Evolutionary conservation across 2,888 invertebrate species (phyloP).

Genomic region (Tetranychus piercei): DNA sequence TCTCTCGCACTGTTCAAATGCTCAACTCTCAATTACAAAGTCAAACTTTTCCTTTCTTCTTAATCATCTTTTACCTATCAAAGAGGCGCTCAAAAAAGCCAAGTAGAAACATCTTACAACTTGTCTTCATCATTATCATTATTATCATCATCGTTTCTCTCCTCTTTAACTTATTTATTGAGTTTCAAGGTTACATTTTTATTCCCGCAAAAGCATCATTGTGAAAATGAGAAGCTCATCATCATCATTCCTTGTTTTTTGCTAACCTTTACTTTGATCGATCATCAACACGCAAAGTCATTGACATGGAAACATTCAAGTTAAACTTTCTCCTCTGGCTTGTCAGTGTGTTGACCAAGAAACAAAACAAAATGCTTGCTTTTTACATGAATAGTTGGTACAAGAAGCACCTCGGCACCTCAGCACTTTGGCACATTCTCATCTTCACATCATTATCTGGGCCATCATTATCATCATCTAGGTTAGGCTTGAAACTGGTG

Average conservation of each 20-base stretch:
- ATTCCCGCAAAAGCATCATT: not conserved
- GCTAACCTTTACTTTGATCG: not conserved
- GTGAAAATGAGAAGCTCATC: not conserved
- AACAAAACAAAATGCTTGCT: not conserved
- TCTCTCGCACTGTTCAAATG: no score
- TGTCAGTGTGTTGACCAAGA: not conserved
- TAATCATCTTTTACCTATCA: not conserved
- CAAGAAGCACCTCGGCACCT: not conserved
- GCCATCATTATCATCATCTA: not conserved
- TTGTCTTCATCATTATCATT: not conserved
- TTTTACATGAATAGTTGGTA: not conserved
- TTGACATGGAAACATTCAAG: not conserved
- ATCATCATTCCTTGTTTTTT: not conserved
- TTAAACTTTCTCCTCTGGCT: not conserved
- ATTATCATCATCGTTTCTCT: not conserved
- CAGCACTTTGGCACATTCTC: not conserved
- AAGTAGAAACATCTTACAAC: not conserved
- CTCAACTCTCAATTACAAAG: no score
- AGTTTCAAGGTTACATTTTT: not conserved
- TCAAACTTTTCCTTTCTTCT: not conserved
- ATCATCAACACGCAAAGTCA: conserved; percentile 1
- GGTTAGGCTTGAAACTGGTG: not conserved
- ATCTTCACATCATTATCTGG: not conserved
- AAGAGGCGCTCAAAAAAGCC: not conserved
- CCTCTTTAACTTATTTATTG: not conserved